phyloP scores from a whole-genome alignment of 2,113 vertebrate species.

The Triplophysa tibetana region DNA sequence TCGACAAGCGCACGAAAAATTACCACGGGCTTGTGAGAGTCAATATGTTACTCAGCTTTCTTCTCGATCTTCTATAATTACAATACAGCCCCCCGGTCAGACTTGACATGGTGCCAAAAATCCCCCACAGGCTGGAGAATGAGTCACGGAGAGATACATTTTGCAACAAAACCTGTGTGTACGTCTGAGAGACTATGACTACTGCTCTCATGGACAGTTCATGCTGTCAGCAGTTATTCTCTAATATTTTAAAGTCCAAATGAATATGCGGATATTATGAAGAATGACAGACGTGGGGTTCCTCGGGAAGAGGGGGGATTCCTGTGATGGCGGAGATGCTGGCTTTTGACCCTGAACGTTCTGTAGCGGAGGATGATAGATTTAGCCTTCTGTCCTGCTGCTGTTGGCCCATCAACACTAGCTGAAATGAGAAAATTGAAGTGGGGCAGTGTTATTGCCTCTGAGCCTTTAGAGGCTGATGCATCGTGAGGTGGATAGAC shows the following conservation, averaged over 20 bases:
- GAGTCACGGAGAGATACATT: constrained; percentile 79
- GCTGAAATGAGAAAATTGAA: constrained; percentile 75
- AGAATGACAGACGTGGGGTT: constrained; percentile 53
- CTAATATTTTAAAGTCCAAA: constrained; percentile 45
- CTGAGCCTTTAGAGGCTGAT: constrained; percentile 68
- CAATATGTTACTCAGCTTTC: constrained; percentile 70
- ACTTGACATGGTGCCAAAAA: constrained; percentile 64
- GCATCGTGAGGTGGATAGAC: constrained; percentile 70
- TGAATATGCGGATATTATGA: constrained; percentile 65
- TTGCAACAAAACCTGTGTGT: constrained; percentile 63
- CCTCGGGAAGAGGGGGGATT: constrained; percentile 56
- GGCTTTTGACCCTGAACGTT: constrained; percentile 70
- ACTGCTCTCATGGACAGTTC: constrained; percentile 62
- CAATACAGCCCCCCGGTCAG: constrained; percentile 65
- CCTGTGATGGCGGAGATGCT: constrained; percentile 62
- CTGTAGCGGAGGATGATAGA: constrained; percentile 69
- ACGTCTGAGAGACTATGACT: constrained; percentile 66
- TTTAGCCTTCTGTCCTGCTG: constrained; percentile 74
- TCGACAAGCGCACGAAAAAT: constrained; percentile 54
- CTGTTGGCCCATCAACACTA: constrained; percentile 76
- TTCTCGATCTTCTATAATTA: constrained; percentile 74
- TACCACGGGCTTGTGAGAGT: constrained; percentile 58
- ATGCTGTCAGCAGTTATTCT: constrained; percentile 59
- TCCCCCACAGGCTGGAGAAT: constrained; percentile 70
- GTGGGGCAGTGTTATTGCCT: constrained; percentile 72